Conservation (phyloP, 2,888 invertebrate species). For the Penaeus monodon region DNA sequence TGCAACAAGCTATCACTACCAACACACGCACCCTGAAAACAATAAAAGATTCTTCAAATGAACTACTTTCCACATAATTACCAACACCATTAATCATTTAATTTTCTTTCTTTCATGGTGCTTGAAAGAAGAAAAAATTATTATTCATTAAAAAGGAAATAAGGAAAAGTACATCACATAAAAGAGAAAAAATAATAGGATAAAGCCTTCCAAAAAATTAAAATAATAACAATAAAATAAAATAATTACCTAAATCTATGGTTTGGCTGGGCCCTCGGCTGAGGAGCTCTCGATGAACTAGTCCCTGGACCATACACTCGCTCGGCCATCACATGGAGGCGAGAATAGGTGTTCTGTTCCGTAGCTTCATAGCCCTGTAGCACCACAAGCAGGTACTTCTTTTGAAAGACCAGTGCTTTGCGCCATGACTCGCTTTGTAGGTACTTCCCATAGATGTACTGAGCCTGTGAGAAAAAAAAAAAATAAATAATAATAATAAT, state of each 20-base stretch:
- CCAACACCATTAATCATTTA: background rate
- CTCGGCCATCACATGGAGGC: slow-evolving; percentile 37
- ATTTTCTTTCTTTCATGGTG: background rate
- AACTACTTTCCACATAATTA: background rate
- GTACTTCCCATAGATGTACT: slow-evolving; percentile 75
- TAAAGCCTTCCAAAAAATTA: no score
- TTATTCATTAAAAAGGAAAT: no score
- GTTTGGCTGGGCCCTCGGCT: background rate
- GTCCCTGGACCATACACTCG: background rate
- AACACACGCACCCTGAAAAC: slow-evolving; percentile 29
- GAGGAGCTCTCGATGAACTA: background rate
- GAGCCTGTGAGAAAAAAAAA: slow-evolving; percentile 17
- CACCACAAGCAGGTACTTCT: slow-evolving; percentile 84
- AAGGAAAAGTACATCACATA: no score
- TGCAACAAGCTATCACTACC: slow-evolving; percentile 25
- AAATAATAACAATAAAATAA: no score
- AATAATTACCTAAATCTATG: background rate
- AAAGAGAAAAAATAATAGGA: no score
- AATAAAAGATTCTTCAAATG: background rate
- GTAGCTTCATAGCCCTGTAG: slow-evolving; percentile 75
- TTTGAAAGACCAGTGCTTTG: slow-evolving; percentile 91
- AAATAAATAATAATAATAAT: background rate
- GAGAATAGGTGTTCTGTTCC: slow-evolving; percentile 71
- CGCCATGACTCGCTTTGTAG: slow-evolving; percentile 86
- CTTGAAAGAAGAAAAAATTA: no score